A percentile compares a stretch with the other conserved stretches of the same genome.
Conservation (phyloP, 1,140 invertebrate species). For the Reticulitermes speratus region DNA sequence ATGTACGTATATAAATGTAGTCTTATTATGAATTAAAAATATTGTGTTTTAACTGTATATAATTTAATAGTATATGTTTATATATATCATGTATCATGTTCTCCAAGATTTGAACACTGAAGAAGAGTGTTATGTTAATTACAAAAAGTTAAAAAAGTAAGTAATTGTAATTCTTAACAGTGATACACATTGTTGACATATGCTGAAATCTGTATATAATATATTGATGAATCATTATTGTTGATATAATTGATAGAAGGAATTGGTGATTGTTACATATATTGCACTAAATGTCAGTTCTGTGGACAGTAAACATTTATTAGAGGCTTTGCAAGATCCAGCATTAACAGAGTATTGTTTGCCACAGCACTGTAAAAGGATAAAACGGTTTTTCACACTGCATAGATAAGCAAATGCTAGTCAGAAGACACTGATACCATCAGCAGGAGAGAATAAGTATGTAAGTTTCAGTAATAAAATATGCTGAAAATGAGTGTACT, state of each 20-base stretch:
- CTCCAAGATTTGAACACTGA: not conserved
- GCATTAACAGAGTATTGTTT: not conserved
- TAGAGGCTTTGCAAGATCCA: not conserved
- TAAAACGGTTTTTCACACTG: not conserved
- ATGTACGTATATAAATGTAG: not conserved
- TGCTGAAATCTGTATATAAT: not conserved
- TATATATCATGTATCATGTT: not conserved
- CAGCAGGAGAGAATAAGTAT: not conserved
- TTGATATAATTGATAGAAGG: not conserved
- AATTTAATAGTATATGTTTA: not conserved
- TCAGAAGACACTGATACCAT: not conserved
- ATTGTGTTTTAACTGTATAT: not conserved
- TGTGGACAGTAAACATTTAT: not conserved
- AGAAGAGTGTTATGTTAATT: not conserved
- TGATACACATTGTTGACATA: not conserved
- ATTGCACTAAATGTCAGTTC: not conserved
- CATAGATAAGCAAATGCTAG: not conserved
- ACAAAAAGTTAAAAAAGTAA: not conserved
- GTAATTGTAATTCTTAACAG: not conserved
- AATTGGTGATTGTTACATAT: not conserved
- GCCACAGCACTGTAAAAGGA: not conserved
- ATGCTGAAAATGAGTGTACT: not conserved
- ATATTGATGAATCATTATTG: not conserved
- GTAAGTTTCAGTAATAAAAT: not conserved
- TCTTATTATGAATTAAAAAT: not conserved